These are phyloP conservation scores for Rhinatrema bivittatum DNA, from an alignment of 2,797 vertebrate species.

Conservation along the genomic window DNA sequence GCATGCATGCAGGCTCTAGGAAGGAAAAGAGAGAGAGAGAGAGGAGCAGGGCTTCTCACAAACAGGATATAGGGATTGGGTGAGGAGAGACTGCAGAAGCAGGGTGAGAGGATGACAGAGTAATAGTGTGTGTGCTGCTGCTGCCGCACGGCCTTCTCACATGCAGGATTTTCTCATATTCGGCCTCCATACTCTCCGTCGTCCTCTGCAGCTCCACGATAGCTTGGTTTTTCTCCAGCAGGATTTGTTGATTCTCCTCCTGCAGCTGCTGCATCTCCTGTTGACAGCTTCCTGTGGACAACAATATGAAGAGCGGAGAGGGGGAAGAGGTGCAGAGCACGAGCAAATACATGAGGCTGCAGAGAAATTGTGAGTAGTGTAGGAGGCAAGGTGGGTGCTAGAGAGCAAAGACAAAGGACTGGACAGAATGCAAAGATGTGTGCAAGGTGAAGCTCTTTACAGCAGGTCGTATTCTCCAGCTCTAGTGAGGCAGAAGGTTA, in stretches of 20 bases:
- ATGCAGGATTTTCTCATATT: conserved; percentile 58
- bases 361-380: too few relatives aligned
- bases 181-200: conserved; percentile 51
- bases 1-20: conserved; percentile 1
- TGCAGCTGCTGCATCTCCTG: conserved; percentile 32
- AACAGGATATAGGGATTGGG: conserved; percentile 4
- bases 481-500: too few relatives aligned
- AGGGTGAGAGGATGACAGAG: too few relatives aligned
- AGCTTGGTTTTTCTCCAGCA: conserved; percentile 43
- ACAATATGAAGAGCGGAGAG: too few relatives aligned
- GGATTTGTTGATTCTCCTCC: conserved; percentile 19
- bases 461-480: too few relatives aligned
- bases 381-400: too few relatives aligned
- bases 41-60: not conserved
- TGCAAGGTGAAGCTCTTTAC: too few relatives aligned
- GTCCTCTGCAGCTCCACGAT: conserved; percentile 51
- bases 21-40: conserved; percentile 1
- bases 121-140: not conserved
- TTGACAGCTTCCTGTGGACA: conserved; percentile 39
- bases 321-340: not conserved
- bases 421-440: too few relatives aligned
- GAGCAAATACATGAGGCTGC: too few relatives aligned
- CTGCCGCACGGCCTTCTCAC: conserved; percentile 28
- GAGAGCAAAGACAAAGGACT: too few relatives aligned
- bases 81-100: not conserved